Evolutionary conservation across 2,113 vertebrate species (phyloP), one percentile per base, ranked within the genome.

Genomic region (Bungarus multicinctus): DNA sequence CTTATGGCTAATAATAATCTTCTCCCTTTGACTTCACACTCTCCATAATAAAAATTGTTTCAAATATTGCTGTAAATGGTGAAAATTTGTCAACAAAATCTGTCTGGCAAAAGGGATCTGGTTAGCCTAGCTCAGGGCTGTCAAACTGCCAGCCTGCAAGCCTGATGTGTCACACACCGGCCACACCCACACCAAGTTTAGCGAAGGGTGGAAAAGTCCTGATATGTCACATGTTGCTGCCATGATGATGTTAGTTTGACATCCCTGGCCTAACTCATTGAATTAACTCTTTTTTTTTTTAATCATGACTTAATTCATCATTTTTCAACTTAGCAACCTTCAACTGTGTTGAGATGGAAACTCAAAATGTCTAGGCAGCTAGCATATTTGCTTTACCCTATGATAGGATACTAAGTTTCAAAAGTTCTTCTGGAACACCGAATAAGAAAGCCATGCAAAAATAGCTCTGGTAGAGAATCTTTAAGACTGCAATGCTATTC

Each of bases 11-110:
- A 5, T 88, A 94, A 92, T n/a, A 57, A 2, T 9, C 25, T 39
- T 95, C 93, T 39, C 60, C 50, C 30, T 94, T 93, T n/a, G 69
- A 3, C 92, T 94, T 93, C 89, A 74, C 53, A 86, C 27, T 14
- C 54, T 89, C 8, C 50, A n/a, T 85, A 93, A 91, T 92, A 92
- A 52, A 60, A 93, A 4, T 18, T 14, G 89, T 54, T 95, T 34
- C 89, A 69, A 94, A 92, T 57, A 93, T 47, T 88, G 0, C 87
- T 14, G 34, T 50, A 18, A 87, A 7, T 88, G 92, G 52, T 53
- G 2, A 43, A 16, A 0, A 25, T 91, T 93, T 22, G 2, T 3
- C 45, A 2, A 22, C 25, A 2, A n/a, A 91, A 39, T 8, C 91
- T 30, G 30, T 88, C 23, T 12, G 34, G 57, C 52, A 94, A 57